Evolutionary conservation across 2,888 invertebrate genomes (phyloP), one percentile per base, ranked within the genome.

Genomic region (Aporophyla nigra): DNA sequence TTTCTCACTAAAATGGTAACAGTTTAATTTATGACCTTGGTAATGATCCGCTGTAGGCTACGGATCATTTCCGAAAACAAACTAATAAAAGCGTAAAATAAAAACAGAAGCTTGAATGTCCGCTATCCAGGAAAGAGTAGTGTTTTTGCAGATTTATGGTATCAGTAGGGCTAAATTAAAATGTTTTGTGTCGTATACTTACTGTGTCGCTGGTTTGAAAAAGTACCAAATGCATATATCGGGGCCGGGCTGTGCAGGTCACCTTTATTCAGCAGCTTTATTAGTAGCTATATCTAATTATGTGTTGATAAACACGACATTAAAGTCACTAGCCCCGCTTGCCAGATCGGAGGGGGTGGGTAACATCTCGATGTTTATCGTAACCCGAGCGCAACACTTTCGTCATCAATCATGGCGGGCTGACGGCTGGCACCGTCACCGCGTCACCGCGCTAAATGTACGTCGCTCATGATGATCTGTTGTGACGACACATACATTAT

Each of bases 381-480:
- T 90, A 89, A 91, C 88, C 80, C 69, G 89, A 89, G 72, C 82
- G 56, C 85, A 90, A 89, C 89, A 87, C 86, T 90, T 87, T 85
- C 81, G 66, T 81, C 90, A 91, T 92, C 92, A 89, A 92, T 92
- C 91, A 91, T 69, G 40, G 53, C 19, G n/a, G 19, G 6, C 51
- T 16, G 68, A 24, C 71, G 54, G 54, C 70, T n/a, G 51, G 40
- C 69, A 53, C 63, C 74, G 73, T 71, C 76, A 51, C 51, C n/a
- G 56, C 51, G 51, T 46, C 83, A 21, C 40, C 62, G 68, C 70
- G 53, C 66, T 69, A 58, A 61, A 69, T 49, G 80, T 74, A 33
- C 68, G 71, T 63, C 33, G 49, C 43, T 19, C 14, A 16, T 24
- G 43, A 33, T 67, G 56, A 53, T 61, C 21, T 70, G 61, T n/a